phyloP scores from a whole-genome alignment of 92 coral and sea anemone genomes.

The Metridium senile region DNA sequence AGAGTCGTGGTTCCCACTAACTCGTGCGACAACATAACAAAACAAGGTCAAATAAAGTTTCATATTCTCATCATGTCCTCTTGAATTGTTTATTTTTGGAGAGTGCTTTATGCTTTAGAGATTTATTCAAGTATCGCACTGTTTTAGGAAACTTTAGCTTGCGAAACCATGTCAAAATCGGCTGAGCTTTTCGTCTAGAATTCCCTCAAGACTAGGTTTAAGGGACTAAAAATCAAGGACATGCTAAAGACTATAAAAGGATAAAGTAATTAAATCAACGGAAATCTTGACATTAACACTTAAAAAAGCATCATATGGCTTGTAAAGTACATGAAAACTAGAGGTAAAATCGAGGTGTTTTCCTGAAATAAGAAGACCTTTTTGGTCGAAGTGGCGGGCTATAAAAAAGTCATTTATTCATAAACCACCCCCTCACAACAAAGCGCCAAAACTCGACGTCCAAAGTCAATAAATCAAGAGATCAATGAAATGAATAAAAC shows the following conservation, averaged over 20 bases:
- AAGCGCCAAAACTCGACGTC: conserved; percentile 9
- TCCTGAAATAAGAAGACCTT: too few relatives aligned
- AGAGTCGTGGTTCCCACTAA: neutral
- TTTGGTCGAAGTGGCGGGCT: too few relatives aligned
- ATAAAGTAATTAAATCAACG: conserved; percentile 40
- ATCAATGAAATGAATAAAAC: conserved; percentile 26
- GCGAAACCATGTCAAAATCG: conserved; percentile 1
- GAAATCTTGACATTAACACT: conserved; percentile 19
- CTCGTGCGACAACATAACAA: neutral
- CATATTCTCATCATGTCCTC: conserved; percentile 14
- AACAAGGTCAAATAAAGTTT: conserved; percentile 12
- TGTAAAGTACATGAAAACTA: neutral
- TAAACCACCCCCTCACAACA: neutral
- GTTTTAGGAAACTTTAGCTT: conserved; percentile 34
- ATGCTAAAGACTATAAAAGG: conserved; percentile 3
- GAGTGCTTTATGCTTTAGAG: conserved; percentile 13
- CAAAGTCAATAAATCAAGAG: neutral
- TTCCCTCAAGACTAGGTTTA: conserved; percentile 10
- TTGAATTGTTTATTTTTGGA: conserved; percentile 6
- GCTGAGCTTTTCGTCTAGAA: conserved; percentile 1
- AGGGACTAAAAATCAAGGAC: conserved; percentile 27
- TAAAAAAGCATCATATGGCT: neutral
- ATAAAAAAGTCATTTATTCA: neutral
- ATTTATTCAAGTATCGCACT: conserved; percentile 12
- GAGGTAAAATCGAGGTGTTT: too few relatives aligned